Conservation (phyloP, 2,797 vertebrate genomes). For the Pempheris klunzingeri region DNA sequence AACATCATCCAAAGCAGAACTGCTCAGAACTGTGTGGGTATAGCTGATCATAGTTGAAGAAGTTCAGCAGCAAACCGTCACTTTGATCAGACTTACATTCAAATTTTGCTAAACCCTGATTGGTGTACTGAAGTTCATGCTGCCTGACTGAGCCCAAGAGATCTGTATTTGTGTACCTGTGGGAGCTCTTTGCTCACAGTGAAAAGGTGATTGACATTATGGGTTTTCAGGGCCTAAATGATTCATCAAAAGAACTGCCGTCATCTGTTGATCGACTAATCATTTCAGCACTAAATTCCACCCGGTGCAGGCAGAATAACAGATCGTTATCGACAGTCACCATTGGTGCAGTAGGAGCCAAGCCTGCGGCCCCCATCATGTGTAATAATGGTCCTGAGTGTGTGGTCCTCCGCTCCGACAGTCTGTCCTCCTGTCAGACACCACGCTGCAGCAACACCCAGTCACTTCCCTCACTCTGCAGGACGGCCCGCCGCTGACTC, state of each 20-base stretch:
- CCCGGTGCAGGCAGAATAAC: neutral
- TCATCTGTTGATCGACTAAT: neutral
- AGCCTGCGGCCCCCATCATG: slow-evolving; percentile 28
- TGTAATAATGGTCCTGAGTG: slow-evolving; percentile 51
- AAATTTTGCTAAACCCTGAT: too few relatives aligned
- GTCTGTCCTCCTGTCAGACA: slow-evolving; percentile 66
- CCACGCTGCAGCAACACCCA: slow-evolving; percentile 39
- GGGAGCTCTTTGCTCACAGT: neutral
- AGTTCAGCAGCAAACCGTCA: too few relatives aligned
- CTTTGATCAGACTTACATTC: neutral
- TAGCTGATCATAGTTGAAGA: too few relatives aligned
- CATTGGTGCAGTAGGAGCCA: neutral
- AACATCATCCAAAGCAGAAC: too few relatives aligned
- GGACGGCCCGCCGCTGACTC: slow-evolving; percentile 53
- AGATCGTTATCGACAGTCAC: neutral
- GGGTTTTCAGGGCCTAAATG: neutral
- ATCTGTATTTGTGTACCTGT: too few relatives aligned
- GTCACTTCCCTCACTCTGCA: slow-evolving; percentile 57
- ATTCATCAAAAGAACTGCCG: too few relatives aligned
- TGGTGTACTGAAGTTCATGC: too few relatives aligned
- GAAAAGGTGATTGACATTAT: neutral
- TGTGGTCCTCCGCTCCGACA: slow-evolving; percentile 54
- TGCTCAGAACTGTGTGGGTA: too few relatives aligned
- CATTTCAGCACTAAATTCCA: neutral
- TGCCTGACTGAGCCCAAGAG: too few relatives aligned